phyloP scores from a whole-genome alignment of 2,888 invertebrate genomes.

The Nasonovia ribisnigri region DNA sequence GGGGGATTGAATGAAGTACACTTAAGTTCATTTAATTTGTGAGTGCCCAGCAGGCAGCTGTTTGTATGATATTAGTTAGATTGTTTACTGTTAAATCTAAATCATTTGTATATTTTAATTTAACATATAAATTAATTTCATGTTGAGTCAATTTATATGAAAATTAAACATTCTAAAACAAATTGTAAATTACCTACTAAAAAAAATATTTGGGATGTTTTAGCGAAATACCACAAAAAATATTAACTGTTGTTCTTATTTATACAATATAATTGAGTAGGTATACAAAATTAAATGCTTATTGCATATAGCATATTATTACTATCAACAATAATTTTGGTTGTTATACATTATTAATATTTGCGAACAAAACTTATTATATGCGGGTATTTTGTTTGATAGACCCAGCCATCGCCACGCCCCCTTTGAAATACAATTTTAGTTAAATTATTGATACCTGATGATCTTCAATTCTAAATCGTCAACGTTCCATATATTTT shows the following conservation, averaged over 20 bases:
- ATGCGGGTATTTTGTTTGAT: neutral
- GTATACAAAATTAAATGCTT: neutral
- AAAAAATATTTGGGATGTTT: neutral
- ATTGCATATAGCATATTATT: neutral
- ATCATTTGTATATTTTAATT: neutral
- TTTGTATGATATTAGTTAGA: neutral
- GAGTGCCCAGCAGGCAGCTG: neutral
- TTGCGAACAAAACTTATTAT: neutral
- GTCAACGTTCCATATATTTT: neutral
- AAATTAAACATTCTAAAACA: neutral
- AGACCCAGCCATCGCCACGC: neutral
- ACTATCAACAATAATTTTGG: no score
- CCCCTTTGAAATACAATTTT: neutral
- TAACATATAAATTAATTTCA: neutral
- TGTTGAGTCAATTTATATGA: neutral
- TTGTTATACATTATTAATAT: neutral
- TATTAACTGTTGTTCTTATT: neutral
- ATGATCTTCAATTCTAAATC: neutral
- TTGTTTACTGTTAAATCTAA: neutral
- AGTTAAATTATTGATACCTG: neutral
- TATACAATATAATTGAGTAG: neutral
- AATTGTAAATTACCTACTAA: neutral
- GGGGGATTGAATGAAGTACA: neutral
- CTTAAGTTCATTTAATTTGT: neutral
- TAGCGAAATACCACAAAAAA: neutral